These are phyloP conservation scores for Agelastica alni DNA, from an alignment of 2,888 invertebrate genomes.

Conservation along the genomic window DNA sequence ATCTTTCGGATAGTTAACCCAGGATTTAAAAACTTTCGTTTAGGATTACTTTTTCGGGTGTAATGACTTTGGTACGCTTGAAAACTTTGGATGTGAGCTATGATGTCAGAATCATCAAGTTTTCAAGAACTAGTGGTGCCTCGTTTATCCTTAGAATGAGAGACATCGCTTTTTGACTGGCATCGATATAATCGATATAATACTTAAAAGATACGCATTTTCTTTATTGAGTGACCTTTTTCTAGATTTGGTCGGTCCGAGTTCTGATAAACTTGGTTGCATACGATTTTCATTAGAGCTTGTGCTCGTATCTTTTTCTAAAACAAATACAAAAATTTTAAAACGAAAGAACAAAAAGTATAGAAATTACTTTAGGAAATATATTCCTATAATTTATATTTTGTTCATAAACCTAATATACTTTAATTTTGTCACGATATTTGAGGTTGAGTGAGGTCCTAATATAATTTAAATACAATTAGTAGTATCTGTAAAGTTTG, in stretches of 20 bases:
- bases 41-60: slow-evolving; percentile 36
- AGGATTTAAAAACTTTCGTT: slow-evolving; percentile 38
- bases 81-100: slow-evolving; percentile 38
- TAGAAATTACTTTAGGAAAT: background rate
- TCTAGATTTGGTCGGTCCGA: slow-evolving; percentile 4
- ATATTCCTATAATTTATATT: background rate
- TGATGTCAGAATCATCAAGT: slow-evolving; percentile 34
- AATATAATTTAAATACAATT: no score
- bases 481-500: no score
- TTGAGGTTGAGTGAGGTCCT: background rate
- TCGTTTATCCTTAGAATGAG: no score
- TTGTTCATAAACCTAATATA: background rate
- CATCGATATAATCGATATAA: no score
- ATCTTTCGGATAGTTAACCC: slow-evolving; percentile 8
- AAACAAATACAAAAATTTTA: background rate
- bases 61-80: slow-evolving; percentile 40
- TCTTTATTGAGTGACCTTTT: background rate
- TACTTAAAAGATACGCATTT: slow-evolving; percentile 21
- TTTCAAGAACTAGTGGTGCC: no score
- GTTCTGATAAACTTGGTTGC: slow-evolving; percentile 2
- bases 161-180: no score
- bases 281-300: slow-evolving; percentile 1
- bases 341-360: background rate
- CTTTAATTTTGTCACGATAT: background rate
- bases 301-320: background rate